Percentiles rank a stretch among this genome's conserved stretches.
Conservation (phyloP, 35 echinoderm and acorn worm genomes). For the Ophioderma brevispina region DNA sequence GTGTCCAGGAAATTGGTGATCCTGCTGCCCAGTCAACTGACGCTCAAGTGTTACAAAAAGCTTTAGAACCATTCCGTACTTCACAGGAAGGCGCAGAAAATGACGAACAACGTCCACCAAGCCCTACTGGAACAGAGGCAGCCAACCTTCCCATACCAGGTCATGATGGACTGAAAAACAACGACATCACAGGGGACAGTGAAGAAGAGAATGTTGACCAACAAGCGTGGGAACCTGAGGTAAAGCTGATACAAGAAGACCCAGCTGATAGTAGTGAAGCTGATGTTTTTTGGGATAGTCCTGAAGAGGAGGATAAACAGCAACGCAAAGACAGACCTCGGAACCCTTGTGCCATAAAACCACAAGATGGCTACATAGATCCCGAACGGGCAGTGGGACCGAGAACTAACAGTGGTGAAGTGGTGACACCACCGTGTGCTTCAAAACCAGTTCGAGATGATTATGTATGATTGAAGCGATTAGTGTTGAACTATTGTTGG, state of each 20-base stretch:
- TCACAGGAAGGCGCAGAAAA: not conserved
- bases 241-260: too few species aligned
- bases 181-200: too few species aligned
- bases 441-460: too few species aligned
- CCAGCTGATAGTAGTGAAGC: not conserved
- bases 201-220: too few species aligned
- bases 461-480: too few species aligned
- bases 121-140: constrained; percentile 2
- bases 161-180: not conserved
- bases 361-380: not conserved
- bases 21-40: not conserved
- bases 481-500: too few species aligned
- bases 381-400: not conserved
- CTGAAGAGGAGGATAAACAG: too few species aligned
- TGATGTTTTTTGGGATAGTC: not conserved
- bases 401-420: not conserved
- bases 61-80: not conserved
- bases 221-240: too few species aligned
- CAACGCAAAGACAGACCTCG: not conserved
- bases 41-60: not conserved
- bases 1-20: not conserved
- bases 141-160: not conserved
- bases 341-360: not conserved
- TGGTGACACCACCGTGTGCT: too few species aligned
- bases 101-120: not conserved